Conservation (phyloP, 2,888 invertebrate genomes). For the Tiliacea aurago region DNA sequence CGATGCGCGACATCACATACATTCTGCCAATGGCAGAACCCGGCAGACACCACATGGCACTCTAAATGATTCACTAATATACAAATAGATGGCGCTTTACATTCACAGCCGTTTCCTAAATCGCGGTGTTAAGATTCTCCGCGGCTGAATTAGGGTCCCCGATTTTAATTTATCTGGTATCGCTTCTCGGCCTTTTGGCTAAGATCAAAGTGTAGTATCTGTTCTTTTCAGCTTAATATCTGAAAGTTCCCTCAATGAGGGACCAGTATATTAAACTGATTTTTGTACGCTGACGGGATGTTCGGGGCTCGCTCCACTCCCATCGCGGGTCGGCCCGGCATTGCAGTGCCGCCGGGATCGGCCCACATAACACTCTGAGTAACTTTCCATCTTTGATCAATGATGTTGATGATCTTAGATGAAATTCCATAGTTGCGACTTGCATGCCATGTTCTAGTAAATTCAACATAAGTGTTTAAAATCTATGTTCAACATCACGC, state of each 20-base stretch:
- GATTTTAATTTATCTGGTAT: fast-evolving
- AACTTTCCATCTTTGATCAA: neutral
- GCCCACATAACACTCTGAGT: neutral
- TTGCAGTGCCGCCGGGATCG: slow-evolving; percentile 14
- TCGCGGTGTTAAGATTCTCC: slow-evolving; percentile 11
- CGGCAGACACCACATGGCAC: neutral
- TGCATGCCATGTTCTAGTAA: no score
- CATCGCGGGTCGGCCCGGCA: slow-evolving; percentile 37
- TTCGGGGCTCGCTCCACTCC: slow-evolving; percentile 42
- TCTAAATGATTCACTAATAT: neutral
- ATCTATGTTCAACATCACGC: no score
- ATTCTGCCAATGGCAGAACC: neutral
- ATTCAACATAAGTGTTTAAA: no score
- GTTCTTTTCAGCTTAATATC: slow-evolving; percentile 25
- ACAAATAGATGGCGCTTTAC: slow-evolving; percentile 19
- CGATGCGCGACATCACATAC: no score
- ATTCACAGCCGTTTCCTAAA: slow-evolving; percentile 4
- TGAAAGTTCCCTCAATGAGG: slow-evolving; percentile 40
- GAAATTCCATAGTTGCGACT: no score
- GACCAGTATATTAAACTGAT: slow-evolving; percentile 42
- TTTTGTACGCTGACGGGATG: slow-evolving; percentile 38
- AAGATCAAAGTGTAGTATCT: slow-evolving; percentile 44
- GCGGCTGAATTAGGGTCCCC: neutral
- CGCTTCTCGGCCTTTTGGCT: slow-evolving; percentile 38
- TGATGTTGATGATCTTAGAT: neutral